Evolutionary conservation across 2,888 invertebrate species (phyloP), one percentile per base, ranked within the genome.

Genomic region (Ophion costatus): DNA sequence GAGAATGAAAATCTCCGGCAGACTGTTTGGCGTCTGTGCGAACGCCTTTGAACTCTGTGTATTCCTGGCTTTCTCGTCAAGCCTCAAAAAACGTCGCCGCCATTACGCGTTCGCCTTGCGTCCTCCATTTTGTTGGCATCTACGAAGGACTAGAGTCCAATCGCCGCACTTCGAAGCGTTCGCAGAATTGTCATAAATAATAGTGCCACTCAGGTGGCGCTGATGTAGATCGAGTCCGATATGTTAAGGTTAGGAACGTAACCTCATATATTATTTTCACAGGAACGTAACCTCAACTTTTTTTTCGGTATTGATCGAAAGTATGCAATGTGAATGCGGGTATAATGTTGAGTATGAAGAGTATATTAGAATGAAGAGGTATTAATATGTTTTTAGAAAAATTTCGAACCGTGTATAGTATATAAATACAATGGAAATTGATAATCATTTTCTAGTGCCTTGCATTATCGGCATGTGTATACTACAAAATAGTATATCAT

Each of bases 21-120:
- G 82, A 82, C 82, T 69, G 82, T 78, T 78, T 73, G 82, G 73
- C 78, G 80, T 66, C 80, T 57, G 5, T 29, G 33, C 51, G 14
- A 45, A 45, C 63, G 22, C 14, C 11, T 59, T 73, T 74, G 51
- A 5, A 42, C 42, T 45, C 22, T 67, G 10, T 20, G 20, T 17
- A 29, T 59, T 67, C 24, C 38, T 57, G 14, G 51, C 42, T 11
- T 61, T 45, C 59, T 69, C 11, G 20, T 61, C 67, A 17, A 69
- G 24, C 38, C 24, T 20, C 66, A 38, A 61, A 17, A 67, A 38
- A 57, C 22, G 10, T 38, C 17, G 11, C 10, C 17, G n/a, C 33
- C 57, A 71, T 33, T 71, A n/a, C n/a, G 20, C 29, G 14, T 33
- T 33, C 11, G 17, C 22, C 14, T 14, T 9, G 5, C 17, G 6